These are phyloP conservation scores for Chouioia cunea DNA, from an alignment of 2,888 invertebrate genomes.

Conservation along the genomic window DNA sequence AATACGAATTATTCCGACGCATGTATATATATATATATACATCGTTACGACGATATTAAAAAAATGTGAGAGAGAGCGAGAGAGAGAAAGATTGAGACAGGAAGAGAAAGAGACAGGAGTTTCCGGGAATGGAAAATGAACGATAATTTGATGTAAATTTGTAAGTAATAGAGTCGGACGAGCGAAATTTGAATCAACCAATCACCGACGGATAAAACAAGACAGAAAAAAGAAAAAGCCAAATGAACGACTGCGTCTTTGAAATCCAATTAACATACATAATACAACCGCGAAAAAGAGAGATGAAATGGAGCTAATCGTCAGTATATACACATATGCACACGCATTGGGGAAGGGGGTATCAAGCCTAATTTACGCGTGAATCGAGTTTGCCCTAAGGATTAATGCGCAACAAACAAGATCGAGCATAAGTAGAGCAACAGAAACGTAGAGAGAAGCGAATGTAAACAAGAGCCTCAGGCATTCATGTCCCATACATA, in stretches of 20 bases:
- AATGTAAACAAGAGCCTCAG: constrained; percentile 51
- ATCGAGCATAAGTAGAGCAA: background rate
- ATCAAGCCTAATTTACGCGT: constrained; percentile 3
- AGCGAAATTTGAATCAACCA: background rate
- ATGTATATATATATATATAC: too few relatives aligned
- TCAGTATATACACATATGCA: too few relatives aligned
- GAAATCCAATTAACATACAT: constrained; percentile 36
- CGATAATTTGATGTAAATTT: too few relatives aligned
- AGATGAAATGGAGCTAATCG: too few relatives aligned
- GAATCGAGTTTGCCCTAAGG: background rate
- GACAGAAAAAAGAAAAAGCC: background rate
- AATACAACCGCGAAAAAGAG: background rate
- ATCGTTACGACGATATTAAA: too few relatives aligned
- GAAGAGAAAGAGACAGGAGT: too few relatives aligned
- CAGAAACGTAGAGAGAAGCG: background rate
- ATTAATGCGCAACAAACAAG: constrained; percentile 38
- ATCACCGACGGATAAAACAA: background rate
- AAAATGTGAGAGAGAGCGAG: too few relatives aligned
- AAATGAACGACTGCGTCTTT: constrained; percentile 30
- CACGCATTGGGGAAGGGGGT: too few relatives aligned
- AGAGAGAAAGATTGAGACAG: too few relatives aligned
- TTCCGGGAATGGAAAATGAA: too few relatives aligned
- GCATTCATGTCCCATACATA: constrained; percentile 67
- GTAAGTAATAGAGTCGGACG: too few relatives aligned
- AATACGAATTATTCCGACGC: background rate